These are phyloP conservation scores for Lynx canadensis DNA, from an alignment of 2,113 vertebrate genomes.

Conservation along the genomic window DNA sequence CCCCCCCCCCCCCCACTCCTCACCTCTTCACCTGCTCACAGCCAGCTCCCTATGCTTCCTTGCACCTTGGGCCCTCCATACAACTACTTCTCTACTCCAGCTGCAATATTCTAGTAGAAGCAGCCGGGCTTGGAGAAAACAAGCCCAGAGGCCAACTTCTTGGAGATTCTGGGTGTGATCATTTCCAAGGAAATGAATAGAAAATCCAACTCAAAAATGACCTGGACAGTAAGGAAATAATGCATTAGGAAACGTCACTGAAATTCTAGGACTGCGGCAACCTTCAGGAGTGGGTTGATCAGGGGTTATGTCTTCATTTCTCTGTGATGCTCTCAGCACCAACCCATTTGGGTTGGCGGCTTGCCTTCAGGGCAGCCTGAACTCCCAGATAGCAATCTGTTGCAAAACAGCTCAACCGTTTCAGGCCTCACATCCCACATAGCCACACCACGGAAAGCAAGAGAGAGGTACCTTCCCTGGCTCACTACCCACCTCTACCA, in stretches of 20 bases:
- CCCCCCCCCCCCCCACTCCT: neutral
- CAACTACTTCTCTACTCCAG: neutral
- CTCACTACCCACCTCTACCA: fast-evolving
- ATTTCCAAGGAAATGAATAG: neutral
- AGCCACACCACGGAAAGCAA: neutral
- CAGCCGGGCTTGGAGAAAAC: neutral
- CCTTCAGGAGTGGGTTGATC: neutral
- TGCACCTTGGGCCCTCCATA: neutral
- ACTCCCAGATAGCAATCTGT: neutral
- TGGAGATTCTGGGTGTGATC: neutral
- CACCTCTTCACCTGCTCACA: neutral
- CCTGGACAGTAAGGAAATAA: neutral
- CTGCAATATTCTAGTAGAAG: neutral
- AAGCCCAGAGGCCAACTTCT: neutral
- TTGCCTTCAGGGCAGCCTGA: neutral
- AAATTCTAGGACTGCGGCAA: neutral
- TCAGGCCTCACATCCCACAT: neutral
- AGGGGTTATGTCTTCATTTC: neutral
- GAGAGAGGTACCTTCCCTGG: neutral
- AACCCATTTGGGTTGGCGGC: neutral
- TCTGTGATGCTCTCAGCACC: neutral
- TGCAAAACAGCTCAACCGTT: neutral
- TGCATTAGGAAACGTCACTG: neutral
- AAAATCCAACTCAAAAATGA: neutral
- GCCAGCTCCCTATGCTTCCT: neutral